A percentile compares a stretch with the other conserved stretches of the same genome.
phyloP scores from a whole-genome alignment of 2,113 vertebrate genomes.

The Rhagologus leucostigma region DNA sequence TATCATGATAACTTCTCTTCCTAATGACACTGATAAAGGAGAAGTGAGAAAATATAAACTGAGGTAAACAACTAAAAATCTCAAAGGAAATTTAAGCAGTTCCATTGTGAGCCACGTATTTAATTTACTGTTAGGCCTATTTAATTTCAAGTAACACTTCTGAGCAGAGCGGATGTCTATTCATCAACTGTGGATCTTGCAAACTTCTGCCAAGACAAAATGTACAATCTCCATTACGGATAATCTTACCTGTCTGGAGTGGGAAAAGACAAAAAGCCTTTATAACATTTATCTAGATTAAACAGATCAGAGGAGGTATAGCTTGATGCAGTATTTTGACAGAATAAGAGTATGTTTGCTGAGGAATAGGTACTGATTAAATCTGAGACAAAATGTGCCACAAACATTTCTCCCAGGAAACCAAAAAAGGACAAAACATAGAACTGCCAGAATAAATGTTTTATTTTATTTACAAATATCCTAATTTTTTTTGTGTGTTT shows the following conservation, averaged over 20 bases:
- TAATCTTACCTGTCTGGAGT: conserved; percentile 59
- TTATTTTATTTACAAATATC: conserved; percentile 36
- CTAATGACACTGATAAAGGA: neutral
- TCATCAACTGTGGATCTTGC: neutral
- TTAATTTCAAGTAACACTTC: conserved; percentile 28
- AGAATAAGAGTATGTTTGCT: neutral
- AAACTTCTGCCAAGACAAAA: conserved; percentile 31
- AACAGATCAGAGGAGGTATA: conserved; percentile 31
- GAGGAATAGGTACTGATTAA: conserved; percentile 20
- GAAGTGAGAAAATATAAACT: neutral
- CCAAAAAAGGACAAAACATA: conserved; percentile 46
- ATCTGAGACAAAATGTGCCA: neutral
- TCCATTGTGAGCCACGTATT: neutral
- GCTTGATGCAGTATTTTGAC: conserved; percentile 44
- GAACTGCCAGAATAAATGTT: neutral
- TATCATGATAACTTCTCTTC: neutral
- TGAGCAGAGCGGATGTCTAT: neutral
- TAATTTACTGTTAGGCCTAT: neutral
- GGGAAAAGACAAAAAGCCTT: conserved; percentile 25
- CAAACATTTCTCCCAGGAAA: neutral
- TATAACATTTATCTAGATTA: conserved; percentile 60
- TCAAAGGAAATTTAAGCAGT: neutral
- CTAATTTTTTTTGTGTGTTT: neutral
- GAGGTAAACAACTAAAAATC: neutral
- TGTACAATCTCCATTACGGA: neutral